Base-by-base conservation (phyloP, 2,113 vertebrate genomes). In the Cyrtonyx montezumae region DNA sequence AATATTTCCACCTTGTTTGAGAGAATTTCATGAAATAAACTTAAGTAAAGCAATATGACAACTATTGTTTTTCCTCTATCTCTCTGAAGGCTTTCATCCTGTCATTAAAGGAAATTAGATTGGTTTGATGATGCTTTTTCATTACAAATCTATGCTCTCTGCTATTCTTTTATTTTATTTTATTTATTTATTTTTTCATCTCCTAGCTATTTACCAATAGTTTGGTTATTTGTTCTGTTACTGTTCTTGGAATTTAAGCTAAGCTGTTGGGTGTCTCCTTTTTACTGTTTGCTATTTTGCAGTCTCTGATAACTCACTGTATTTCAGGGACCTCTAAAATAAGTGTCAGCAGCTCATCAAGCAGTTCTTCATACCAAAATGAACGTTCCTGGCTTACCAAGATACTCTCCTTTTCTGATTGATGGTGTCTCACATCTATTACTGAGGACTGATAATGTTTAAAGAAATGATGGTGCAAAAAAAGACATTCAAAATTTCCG, bases 181-280 rank as follows among this genome's bases (percentile, higher is more conserved):
- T 62, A 15, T 61, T 17, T 37, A 37, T 51, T 77, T 78, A 8
- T 37, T 37, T 37, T 37, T 9, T 9, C 37, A 7, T 37, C 37
- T n/a, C 48, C 42, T 43, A 73, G 26, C 22, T 87, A 34, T 85
- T 95, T 76, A 53, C 53, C 87, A 69, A 20, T 53, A 69, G 48
- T 69, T 94, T 68, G 37, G 13, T 90, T 84, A 48, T 87, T 79
- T 93, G 28, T 81, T 78, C 62, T 81, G 68, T 68, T 68, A 36
- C 30, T 53, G 30, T 84, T 88, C 53, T 45, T 48, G 66, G 53
- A 78, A 62, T 13, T 61, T 48, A 84, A 84, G 70, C 34, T 79
- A 68, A 79, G 26, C 4, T 89, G 9, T 76, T 84, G 5, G 15
- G 26, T 66, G 55, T 45, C 36, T 76, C 23, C 53, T 88, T 81